A percentile compares a stretch with the other conserved stretches of the same genome.
phyloP scores from a whole-genome alignment of 1,140 invertebrate genomes.

The Saccostrea cuccullata region DNA sequence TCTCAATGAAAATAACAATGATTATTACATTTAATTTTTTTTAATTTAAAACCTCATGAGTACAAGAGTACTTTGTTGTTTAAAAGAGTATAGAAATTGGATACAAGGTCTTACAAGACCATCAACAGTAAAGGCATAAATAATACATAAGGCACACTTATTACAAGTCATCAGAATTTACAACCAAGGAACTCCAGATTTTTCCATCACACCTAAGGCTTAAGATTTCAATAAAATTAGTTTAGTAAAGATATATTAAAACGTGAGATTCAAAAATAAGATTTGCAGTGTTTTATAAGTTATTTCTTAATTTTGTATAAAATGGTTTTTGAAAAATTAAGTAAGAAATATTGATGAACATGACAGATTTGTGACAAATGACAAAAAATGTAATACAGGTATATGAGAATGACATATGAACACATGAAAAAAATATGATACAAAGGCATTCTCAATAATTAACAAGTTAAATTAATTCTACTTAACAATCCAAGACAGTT shows the following conservation, averaged over 20 bases:
- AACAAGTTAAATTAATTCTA: not conserved
- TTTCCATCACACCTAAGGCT: not conserved
- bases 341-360: not conserved
- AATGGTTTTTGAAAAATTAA: not conserved
- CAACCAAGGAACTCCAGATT: not conserved
- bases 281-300: not conserved
- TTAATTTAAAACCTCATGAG: slow-evolving; percentile 30
- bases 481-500: not conserved
- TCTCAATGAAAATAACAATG: not conserved
- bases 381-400: not conserved
- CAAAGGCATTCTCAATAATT: not conserved
- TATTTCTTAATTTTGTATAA: not conserved
- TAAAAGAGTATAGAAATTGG: slow-evolving; percentile 30
- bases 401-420: not conserved
- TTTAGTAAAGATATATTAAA: not conserved
- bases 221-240: not conserved
- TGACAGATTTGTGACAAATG: not conserved
- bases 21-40: not conserved
- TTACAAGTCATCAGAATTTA: not conserved
- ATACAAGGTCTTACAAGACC: not conserved
- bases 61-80: not conserved
- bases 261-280: not conserved
- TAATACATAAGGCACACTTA: not conserved
- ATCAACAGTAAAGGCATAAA: slow-evolving; percentile 20
- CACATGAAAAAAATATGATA: not conserved